Evolutionary conservation across 1,140 invertebrate species (phyloP).

Genomic region (Philopotamus ludificatus): DNA sequence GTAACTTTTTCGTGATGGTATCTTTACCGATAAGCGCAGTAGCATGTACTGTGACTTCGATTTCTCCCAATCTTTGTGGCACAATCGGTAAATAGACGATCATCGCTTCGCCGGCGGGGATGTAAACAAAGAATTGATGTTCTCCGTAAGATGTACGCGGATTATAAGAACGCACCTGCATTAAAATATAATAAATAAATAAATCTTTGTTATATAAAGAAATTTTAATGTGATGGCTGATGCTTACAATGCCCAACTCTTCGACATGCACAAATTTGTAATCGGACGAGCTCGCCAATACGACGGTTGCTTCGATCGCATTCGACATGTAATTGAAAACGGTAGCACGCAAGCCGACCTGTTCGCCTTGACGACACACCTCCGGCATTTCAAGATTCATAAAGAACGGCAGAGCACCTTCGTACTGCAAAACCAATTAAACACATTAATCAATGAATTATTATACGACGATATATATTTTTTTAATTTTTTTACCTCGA

Average conservation of each 20-base stretch:
- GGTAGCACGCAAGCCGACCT: constrained; percentile 87
- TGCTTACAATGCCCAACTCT: constrained; percentile 77
- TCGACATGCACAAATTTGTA: constrained; percentile 96
- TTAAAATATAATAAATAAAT: constrained; percentile 19
- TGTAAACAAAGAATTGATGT: constrained; percentile 92
- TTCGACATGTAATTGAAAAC: constrained; percentile 92
- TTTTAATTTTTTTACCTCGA: constrained; percentile 67
- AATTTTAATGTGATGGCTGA: neutral
- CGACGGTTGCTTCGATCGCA: constrained; percentile 81
- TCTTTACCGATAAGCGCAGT: constrained; percentile 84
- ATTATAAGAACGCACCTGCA: constrained; percentile 70
- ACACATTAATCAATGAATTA: neutral
- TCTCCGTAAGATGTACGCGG: constrained; percentile 86
- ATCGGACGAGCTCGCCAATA: constrained; percentile 79
- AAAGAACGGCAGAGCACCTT: constrained; percentile 86
- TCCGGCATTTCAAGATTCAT: constrained; percentile 93
- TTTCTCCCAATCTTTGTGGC: constrained; percentile 73
- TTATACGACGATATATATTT: constrained; percentile 36
- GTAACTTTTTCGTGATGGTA: constrained; percentile 67
- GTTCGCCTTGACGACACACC: constrained; percentile 83
- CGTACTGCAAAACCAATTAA: constrained; percentile 58
- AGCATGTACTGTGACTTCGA: constrained; percentile 80
- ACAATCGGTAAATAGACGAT: constrained; percentile 91
- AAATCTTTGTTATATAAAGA: neutral
- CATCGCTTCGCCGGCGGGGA: constrained; percentile 73